Evolutionary conservation across 2,888 invertebrate species (phyloP).

Genomic region (Diaphora mendica): DNA sequence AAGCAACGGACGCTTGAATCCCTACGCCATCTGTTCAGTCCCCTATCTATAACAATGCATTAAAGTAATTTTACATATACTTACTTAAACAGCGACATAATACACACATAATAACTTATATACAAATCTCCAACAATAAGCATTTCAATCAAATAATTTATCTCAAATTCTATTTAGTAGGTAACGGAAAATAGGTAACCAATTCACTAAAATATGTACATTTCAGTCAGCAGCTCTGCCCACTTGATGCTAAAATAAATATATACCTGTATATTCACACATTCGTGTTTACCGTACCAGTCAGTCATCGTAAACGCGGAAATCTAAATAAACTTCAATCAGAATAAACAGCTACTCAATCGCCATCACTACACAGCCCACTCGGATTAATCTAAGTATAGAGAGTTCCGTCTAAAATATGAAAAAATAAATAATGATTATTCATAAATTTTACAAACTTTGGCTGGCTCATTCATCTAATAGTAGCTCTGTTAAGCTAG

Average conservation of each 20-base stretch:
- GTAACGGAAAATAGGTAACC: background rate
- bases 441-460: background rate
- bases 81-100: too few relatives aligned
- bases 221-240: background rate
- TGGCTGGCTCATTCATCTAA: too few relatives aligned
- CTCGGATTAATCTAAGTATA: slow-evolving; percentile 1
- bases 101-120: too few relatives aligned
- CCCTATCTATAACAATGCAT: too few relatives aligned
- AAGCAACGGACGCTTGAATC: too few relatives aligned
- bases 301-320: slow-evolving; percentile 4
- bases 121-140: background rate
- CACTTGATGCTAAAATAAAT: slow-evolving; percentile 37
- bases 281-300: slow-evolving; percentile 2
- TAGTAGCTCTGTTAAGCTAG: background rate
- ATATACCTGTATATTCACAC: slow-evolving; percentile 37
- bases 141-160: background rate
- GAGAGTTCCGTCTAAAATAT: background rate
- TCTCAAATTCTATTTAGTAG: background rate
- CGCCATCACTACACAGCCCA: slow-evolving; percentile 8
- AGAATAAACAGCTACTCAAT: slow-evolving; percentile 9
- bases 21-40: too few relatives aligned
- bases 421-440: background rate
- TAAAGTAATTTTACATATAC: too few relatives aligned
- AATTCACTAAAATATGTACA: background rate
- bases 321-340: slow-evolving; percentile 7